Conservation (phyloP, 2,888 invertebrate genomes). For the Cynaeus angustus region DNA sequence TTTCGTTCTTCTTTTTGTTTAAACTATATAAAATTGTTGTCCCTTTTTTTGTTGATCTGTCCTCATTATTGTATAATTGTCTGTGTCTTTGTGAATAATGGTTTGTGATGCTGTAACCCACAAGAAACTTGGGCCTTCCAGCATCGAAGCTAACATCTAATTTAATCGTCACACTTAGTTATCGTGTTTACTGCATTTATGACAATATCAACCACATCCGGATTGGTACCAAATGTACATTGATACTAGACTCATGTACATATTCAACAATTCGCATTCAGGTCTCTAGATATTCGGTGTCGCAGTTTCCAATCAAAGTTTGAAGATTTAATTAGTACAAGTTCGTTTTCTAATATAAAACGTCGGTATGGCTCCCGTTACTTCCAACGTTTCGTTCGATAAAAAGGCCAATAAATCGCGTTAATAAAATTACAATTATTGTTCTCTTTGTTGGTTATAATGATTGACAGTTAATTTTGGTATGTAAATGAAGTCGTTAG, state of each 20-base stretch:
- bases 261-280: slow-evolving; percentile 18
- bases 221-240: neutral
- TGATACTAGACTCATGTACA: slow-evolving; percentile 5
- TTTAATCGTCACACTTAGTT: neutral
- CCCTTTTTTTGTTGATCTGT: too few relatives aligned
- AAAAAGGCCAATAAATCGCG: slow-evolving; percentile 11
- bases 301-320: slow-evolving; percentile 16
- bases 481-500: slow-evolving; percentile 50
- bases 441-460: slow-evolving; percentile 36
- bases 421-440: slow-evolving; percentile 35
- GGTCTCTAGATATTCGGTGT: slow-evolving; percentile 4
- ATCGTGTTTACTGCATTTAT: neutral
- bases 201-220: slow-evolving; percentile 1
- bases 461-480: slow-evolving; percentile 52
- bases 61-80: too few relatives aligned
- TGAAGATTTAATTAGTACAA: slow-evolving; percentile 40
- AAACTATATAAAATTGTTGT: too few relatives aligned
- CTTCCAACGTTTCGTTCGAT: neutral
- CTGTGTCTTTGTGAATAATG: too few relatives aligned
- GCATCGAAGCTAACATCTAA: too few relatives aligned
- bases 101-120: too few relatives aligned
- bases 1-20: too few relatives aligned
- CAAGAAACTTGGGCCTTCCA: too few relatives aligned
- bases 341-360: slow-evolving; percentile 24
- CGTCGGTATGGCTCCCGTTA: slow-evolving; percentile 16